A percentile compares a stretch with the other conserved stretches of the same genome.
Conservation (phyloP, 2,113 vertebrate species). For the Malaclemys terrapin region DNA sequence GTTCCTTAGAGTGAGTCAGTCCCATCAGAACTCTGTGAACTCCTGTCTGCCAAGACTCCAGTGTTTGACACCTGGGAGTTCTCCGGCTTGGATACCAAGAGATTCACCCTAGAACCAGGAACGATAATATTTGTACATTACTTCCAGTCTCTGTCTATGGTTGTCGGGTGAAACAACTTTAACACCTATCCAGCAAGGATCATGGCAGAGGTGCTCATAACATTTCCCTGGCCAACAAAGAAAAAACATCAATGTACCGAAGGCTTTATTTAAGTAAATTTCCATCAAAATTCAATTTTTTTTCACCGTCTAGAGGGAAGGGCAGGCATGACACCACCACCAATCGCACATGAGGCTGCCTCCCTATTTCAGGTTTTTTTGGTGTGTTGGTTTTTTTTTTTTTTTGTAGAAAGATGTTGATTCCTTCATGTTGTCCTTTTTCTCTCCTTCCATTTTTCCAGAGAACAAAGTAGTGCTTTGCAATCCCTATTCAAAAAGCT, state of each 20-base stretch:
- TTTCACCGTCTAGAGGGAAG: neutral
- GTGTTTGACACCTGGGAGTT: neutral
- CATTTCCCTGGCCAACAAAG: neutral
- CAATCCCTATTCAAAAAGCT: conserved; percentile 31
- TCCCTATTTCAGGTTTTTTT: neutral
- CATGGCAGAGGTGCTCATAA: neutral
- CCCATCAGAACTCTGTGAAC: neutral
- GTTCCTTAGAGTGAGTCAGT: conserved; percentile 6
- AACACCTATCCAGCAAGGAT: neutral
- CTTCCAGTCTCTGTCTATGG: neutral
- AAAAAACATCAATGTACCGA: neutral
- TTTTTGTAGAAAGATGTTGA: neutral
- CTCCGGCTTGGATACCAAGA: neutral
- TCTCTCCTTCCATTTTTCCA: neutral
- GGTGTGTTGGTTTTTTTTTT: neutral
- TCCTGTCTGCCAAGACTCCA: neutral
- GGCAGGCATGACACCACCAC: neutral
- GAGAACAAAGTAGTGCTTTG: conserved; percentile 48
- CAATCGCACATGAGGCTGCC: neutral
- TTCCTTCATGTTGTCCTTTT: neutral
- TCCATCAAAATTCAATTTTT: neutral
- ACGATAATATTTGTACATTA: neutral
- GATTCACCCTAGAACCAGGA: neutral
- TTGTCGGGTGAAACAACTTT: neutral
- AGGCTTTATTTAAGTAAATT: neutral